These are phyloP conservation scores for Noctilio leporinus DNA, from an alignment of 2,113 vertebrate species.

Conservation along the genomic window DNA sequence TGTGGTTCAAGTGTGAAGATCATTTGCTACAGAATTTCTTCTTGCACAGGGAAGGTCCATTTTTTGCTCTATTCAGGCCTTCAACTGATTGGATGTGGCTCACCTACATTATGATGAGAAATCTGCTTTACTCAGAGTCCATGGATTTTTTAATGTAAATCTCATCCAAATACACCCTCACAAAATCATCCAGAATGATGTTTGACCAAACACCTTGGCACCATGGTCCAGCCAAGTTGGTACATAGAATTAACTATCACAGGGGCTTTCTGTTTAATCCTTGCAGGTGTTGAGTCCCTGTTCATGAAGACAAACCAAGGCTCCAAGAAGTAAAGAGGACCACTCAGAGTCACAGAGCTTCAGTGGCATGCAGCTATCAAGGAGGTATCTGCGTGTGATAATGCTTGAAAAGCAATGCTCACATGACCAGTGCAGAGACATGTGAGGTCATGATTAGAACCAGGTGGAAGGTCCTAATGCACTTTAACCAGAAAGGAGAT, in stretches of 20 bases:
- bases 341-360: neutral
- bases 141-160: neutral
- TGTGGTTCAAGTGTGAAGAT: neutral
- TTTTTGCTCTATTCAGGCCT: neutral
- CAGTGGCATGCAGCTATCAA: rapidly evolving
- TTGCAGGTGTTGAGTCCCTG: neutral
- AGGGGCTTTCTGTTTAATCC: neutral
- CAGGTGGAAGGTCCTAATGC: too few relatives aligned
- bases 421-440: neutral
- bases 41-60: neutral
- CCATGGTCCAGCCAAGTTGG: neutral
- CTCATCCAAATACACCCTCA: neutral
- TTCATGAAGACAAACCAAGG: neutral
- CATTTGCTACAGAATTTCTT: neutral
- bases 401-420: neutral
- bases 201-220: neutral
- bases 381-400: neutral
- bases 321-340: neutral
- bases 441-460: neutral
- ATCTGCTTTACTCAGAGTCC: neutral
- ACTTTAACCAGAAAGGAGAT: too few relatives aligned
- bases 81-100: neutral
- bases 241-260: neutral
- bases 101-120: too few relatives aligned
- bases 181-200: neutral